Conservation (phyloP, 2,888 invertebrate genomes). For the Coleophora deauratella region DNA sequence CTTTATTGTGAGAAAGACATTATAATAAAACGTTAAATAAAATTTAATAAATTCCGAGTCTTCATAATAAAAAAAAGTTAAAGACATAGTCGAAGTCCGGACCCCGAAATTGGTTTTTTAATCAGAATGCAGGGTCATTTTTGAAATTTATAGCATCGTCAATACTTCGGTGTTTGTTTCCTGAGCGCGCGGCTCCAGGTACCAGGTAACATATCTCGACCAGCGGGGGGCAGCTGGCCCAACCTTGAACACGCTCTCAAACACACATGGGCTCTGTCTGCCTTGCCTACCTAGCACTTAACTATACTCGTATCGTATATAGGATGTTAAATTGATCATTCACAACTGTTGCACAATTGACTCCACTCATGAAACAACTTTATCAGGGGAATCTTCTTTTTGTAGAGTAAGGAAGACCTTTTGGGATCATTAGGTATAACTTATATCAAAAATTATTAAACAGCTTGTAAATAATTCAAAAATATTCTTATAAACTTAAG, state of each 20-base stretch:
- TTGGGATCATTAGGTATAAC: too few relatives aligned
- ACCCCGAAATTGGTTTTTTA: constrained; percentile 57
- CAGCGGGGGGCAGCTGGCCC: constrained; percentile 60
- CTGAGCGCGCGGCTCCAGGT: constrained; percentile 28
- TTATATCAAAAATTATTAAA: too few relatives aligned
- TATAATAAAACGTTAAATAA: constrained; percentile 9
- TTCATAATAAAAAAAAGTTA: constrained; percentile 23
- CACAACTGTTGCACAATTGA: too few relatives aligned
- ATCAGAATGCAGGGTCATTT: constrained; percentile 56
- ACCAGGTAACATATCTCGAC: constrained; percentile 57
- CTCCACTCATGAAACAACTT: too few relatives aligned
- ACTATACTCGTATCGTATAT: neutral
- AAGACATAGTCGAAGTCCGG: constrained; percentile 30
- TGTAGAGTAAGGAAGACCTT: too few relatives aligned
- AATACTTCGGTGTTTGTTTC: constrained; percentile 61
- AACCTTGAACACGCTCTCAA: constrained; percentile 11
- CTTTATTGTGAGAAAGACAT: constrained; percentile 8
- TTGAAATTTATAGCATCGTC: constrained; percentile 55
- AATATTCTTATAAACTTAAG: too few relatives aligned
- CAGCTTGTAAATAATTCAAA: too few relatives aligned
- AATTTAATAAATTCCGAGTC: constrained; percentile 10
- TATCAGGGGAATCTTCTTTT: too few relatives aligned
- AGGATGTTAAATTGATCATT: too few relatives aligned
- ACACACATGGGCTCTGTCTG: too few relatives aligned
- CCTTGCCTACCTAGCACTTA: too few relatives aligned